These are phyloP conservation scores for Osmerus eperlanus DNA, from an alignment of 2,113 vertebrate species.

Conservation along the genomic window DNA sequence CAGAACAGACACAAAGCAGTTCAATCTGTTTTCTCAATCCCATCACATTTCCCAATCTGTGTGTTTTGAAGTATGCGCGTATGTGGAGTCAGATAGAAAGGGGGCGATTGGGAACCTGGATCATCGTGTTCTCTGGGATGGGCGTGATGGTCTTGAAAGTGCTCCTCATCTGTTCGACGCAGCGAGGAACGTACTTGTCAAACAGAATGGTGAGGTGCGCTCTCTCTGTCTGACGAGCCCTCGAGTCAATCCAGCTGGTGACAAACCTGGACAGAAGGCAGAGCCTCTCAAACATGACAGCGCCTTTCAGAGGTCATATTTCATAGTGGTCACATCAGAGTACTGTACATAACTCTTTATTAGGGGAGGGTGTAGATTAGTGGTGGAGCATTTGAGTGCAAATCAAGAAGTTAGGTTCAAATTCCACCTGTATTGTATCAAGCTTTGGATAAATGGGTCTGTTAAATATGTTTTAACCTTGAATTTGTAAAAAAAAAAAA, in stretches of 20 bases:
- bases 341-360: too few relatives aligned
- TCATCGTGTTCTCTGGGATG: slow-evolving; percentile 76
- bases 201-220: slow-evolving; percentile 73
- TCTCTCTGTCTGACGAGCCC: slow-evolving; percentile 71
- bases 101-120: slow-evolving; percentile 47
- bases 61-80: background rate
- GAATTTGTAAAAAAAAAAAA: too few relatives aligned
- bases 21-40: slow-evolving; percentile 13
- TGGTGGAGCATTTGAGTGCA: too few relatives aligned
- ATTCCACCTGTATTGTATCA: too few relatives aligned
- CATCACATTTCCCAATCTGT: slow-evolving; percentile 8
- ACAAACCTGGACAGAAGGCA: slow-evolving; percentile 53
- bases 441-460: too few relatives aligned
- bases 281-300: too few relatives aligned
- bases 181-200: slow-evolving; percentile 68
- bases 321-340: too few relatives aligned
- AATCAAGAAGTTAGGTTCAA: too few relatives aligned
- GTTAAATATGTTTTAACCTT: too few relatives aligned
- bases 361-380: too few relatives aligned
- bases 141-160: slow-evolving; percentile 73
- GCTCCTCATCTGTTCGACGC: slow-evolving; percentile 71
- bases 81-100: background rate
- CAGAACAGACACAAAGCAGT: slow-evolving; percentile 7
- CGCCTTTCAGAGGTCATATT: too few relatives aligned
- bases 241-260: slow-evolving; percentile 72